phyloP scores from a whole-genome alignment of 2,797 vertebrate genomes.

The Gambusia yucatana region DNA sequence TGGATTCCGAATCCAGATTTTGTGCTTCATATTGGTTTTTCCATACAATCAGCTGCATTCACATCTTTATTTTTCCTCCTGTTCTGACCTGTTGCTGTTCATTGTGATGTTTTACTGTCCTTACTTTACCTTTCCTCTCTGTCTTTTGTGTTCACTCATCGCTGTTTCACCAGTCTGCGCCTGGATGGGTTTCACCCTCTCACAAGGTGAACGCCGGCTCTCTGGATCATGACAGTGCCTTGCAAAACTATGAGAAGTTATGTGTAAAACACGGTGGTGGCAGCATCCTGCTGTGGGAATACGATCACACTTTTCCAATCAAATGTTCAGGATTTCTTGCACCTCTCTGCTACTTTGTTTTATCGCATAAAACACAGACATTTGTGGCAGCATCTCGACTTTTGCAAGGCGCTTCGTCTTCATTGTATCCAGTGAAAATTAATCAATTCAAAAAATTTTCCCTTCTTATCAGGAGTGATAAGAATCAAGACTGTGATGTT shows the following conservation, averaged over 20 bases:
- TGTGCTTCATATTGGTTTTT: constrained; percentile 41
- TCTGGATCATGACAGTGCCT: constrained; percentile 30
- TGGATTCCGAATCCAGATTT: constrained; percentile 20
- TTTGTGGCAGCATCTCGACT: background rate
- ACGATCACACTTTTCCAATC: background rate
- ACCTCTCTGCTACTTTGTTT: background rate
- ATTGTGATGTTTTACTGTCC: constrained; percentile 55
- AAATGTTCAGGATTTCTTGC: background rate
- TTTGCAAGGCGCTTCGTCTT: background rate
- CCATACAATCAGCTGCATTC: constrained; percentile 62
- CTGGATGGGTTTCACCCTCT: constrained; percentile 75
- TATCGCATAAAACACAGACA: background rate
- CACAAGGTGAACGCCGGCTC: constrained; percentile 87
- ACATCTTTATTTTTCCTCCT: constrained; percentile 16
- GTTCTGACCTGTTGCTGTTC: constrained; percentile 26
- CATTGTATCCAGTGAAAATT: constrained; percentile 3
- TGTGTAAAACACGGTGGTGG: background rate
- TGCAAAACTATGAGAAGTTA: background rate
- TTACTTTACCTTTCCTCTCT: constrained; percentile 52
- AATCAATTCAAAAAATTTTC: constrained; percentile 3
- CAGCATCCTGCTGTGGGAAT: background rate
- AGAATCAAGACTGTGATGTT: constrained; percentile 5
- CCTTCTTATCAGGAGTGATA: constrained; percentile 28
- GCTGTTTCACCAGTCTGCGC: constrained; percentile 85
- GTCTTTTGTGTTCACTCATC: constrained; percentile 35